These are phyloP conservation scores for Sinocyclocheilus anshuiensis DNA, from an alignment of 2,113 vertebrate genomes.

Conservation along the genomic window DNA sequence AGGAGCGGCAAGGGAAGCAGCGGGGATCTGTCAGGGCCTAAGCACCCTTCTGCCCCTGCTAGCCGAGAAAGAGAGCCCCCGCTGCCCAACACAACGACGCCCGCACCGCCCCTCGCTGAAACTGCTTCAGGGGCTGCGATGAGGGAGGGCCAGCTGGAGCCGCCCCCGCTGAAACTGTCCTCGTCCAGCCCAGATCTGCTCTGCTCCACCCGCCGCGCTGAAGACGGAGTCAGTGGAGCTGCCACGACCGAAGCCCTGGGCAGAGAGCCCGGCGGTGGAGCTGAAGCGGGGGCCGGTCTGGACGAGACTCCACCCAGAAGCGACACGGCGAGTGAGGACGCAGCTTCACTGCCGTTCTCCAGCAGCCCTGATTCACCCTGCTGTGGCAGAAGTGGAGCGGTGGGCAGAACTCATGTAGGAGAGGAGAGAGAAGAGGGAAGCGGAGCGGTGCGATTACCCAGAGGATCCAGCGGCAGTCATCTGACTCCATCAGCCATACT, in stretches of 20 bases:
- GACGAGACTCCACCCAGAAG: conserved; percentile 78
- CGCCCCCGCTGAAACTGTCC: conserved; percentile 86
- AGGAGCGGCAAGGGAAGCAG: conserved; percentile 87
- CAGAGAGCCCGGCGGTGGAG: conserved; percentile 48
- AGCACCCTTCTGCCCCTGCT: conserved; percentile 67
- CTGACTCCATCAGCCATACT: conserved; percentile 88
- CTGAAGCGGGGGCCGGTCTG: conserved; percentile 56
- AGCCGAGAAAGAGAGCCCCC: conserved; percentile 49
- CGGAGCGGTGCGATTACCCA: conserved; percentile 72
- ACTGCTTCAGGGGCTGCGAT: conserved; percentile 71
- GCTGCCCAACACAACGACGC: conserved; percentile 51
- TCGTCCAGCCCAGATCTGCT: conserved; percentile 92
- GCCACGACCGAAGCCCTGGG: conserved; percentile 69
- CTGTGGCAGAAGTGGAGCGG: conserved; percentile 75
- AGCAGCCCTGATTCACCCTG: conserved; percentile 88
- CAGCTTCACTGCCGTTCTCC: conserved; percentile 83
- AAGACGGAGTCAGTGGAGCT: conserved; percentile 67
- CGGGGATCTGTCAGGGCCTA: conserved; percentile 81
- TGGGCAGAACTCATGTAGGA: conserved; percentile 67
- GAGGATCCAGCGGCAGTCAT: conserved; percentile 76
- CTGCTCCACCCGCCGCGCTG: conserved; percentile 83
- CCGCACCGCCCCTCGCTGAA: conserved; percentile 62
- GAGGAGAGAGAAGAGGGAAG: conserved; percentile 78
- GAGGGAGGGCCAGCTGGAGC: conserved; percentile 83
- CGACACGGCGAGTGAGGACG: conserved; percentile 81